Base-by-base conservation (phyloP, 2,113 vertebrate genomes). In the Laterallus jamaicensis region DNA sequence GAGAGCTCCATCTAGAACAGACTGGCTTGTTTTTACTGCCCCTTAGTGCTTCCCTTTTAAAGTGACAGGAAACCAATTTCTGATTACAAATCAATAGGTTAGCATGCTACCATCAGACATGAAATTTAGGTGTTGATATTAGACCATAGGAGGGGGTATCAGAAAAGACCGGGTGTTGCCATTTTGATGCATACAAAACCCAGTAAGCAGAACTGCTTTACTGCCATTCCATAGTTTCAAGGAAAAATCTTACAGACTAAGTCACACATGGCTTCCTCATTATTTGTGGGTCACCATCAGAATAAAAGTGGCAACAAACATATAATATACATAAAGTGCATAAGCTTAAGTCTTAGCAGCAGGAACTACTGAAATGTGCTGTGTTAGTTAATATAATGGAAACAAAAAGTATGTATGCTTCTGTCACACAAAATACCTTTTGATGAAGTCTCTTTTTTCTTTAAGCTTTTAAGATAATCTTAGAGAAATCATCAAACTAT, bases 381-480 rank as follows among this genome's bases (percentile, higher is more conserved):
- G 24, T 66, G 82, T 86, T 90, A 79, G 24, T 82, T 92, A 95
- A 94, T 62, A 55, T 81, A 95, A 92, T 54, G 68, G 91, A 94
- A 93, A 84, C 93, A 95, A 67, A 81, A 96, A 92, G 92, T 91
- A 88, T 80, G 20, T 77, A 75, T 79, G 85, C 14, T 94, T 52
- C 96, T 96, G 96, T 97, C 97, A 97, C 88, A 95, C 49, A 95
- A 91, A 97, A 97, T 90, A 96, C 94, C 97, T 97, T 98, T 98
- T 98, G 98, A 98, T 97, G 97, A 97, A 94, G 91, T 70, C 78
- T 89, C 96, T 97, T 97, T 98, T 95, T 97, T 97, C 97, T 97
- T 98, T 98, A 98, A 98, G 98, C 98, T 98, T 97, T 98, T 98
- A 98, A 98, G 98, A 98, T 98, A 98, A 98, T 98, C 97, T 98